Base-by-base conservation (phyloP, 2,888 invertebrate genomes). In the Polyommatus iphigenia region DNA sequence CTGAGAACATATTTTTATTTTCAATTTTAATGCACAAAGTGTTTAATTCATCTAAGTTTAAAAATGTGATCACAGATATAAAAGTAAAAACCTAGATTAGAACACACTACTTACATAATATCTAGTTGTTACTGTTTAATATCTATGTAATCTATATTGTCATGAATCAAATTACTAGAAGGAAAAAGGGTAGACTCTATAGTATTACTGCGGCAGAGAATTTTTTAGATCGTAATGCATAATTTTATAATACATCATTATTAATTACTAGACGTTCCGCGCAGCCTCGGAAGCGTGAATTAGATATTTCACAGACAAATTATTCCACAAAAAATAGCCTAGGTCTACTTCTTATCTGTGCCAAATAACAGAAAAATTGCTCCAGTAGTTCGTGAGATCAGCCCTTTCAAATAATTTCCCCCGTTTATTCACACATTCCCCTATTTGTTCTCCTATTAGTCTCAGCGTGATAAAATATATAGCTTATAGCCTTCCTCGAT, bases 1-100 rank as follows among this genome's bases (percentile, higher is more conserved):
- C 50, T 75, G 24, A 10, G 75, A 29, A 75, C 50, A 50, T 62
- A 59, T 67, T 29, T 54, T 75, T 59, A 76, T 78, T 72, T 59
- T 76, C 24, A 76, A 57, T 71, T 79, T 80, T 79, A 81, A 79
- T 79, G 78, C 73, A 7, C 41, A 41, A 41, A 46, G 79, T 79
- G 79, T 78, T 78, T 13, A 79, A 67, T 80, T 75, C 73, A 78
- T 76, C 41, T 80, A 72, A 59, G 36, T 59, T 79, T 71, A 79
- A 80, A 77, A 79, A 82, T 80, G 78, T 80, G 81, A 83, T 83
- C 83, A 83, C 83, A 83, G 83, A 83, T 83, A 82, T 79, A 83
- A 83, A 83, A 83, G 81, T 83, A 81, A 82, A 82, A 82, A 81
- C 80, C 79, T 79, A 79, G 76, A 76, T 50, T 73, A 36, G 4